phyloP scores from a whole-genome alignment of 2,888 invertebrate genomes.

The Sarcophaga variegata region DNA sequence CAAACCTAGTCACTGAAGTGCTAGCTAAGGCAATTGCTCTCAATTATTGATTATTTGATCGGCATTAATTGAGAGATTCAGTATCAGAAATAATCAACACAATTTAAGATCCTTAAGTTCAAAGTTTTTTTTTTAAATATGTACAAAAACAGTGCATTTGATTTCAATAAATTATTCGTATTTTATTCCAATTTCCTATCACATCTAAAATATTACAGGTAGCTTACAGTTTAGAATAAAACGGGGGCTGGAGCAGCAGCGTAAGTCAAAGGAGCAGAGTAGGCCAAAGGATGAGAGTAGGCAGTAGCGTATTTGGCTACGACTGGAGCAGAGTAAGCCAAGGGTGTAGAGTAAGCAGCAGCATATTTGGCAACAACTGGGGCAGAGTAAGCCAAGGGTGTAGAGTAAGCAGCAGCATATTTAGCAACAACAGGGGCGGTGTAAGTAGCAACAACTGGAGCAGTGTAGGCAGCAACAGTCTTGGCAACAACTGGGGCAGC shows the following conservation, averaged over 20 bases:
- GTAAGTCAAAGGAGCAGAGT: background rate
- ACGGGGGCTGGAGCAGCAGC: background rate
- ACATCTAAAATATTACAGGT: too few relatives aligned
- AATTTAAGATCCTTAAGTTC: too few relatives aligned
- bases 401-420: constrained; percentile 45
- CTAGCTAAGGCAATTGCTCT: too few relatives aligned
- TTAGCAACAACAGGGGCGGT: constrained; percentile 71
- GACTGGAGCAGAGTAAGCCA: constrained; percentile 33
- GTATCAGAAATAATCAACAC: too few relatives aligned
- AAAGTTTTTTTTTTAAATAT: too few relatives aligned
- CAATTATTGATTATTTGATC: too few relatives aligned
- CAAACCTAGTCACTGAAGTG: too few relatives aligned
- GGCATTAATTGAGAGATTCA: too few relatives aligned
- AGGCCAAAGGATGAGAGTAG: constrained; percentile 12
- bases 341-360: constrained; percentile 8
- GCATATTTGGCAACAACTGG: constrained; percentile 38
- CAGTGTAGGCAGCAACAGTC: too few relatives aligned
- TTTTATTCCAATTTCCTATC: too few relatives aligned
- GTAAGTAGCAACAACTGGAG: constrained; percentile 23
- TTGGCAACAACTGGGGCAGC: constrained; percentile 66
- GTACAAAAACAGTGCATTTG: too few relatives aligned
- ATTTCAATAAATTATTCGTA: too few relatives aligned
- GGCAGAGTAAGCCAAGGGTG: constrained; percentile 59
- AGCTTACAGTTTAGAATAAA: constrained; percentile 29
- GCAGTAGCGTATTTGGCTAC: constrained; percentile 48